Evolutionary conservation across 1,140 invertebrate genomes (phyloP).

Genomic region (Anastrepha ludens): DNA sequence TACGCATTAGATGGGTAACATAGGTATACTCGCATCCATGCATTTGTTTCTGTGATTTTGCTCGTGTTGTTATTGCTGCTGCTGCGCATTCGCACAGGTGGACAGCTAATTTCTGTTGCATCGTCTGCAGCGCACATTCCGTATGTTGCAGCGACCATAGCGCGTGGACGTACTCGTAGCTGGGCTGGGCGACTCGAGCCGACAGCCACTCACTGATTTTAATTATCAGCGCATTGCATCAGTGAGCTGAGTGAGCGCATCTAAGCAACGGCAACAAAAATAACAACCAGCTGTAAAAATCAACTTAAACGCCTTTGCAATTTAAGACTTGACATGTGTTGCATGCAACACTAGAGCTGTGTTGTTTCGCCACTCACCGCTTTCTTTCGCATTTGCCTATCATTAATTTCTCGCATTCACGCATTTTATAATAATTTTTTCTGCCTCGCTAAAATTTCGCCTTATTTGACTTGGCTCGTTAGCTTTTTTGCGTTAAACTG

Average conservation of each 20-base stretch:
- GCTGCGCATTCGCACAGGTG: slow-evolving; percentile 26
- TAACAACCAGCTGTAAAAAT: neutral
- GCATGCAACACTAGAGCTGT: slow-evolving; percentile 25
- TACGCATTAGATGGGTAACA: neutral
- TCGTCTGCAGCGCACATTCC: neutral
- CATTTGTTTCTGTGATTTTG: neutral
- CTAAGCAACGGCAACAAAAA: neutral
- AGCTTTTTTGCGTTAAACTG: neutral
- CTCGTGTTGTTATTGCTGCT: neutral
- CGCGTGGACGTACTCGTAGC: neutral
- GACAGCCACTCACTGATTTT: slow-evolving; percentile 48
- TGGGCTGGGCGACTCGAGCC: neutral
- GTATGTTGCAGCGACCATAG: neutral
- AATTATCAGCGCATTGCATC: slow-evolving; percentile 43
- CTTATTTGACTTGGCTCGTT: slow-evolving; percentile 31
- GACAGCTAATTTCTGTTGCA: neutral
- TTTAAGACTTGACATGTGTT: neutral
- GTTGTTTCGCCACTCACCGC: neutral
- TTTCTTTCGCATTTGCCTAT: slow-evolving; percentile 12
- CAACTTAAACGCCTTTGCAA: neutral
- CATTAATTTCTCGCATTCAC: slow-evolving; percentile 49
- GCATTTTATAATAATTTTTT: slow-evolving; percentile 10
- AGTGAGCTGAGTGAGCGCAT: slow-evolving; percentile 15
- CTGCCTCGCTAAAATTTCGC: neutral
- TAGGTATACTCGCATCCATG: neutral